phyloP scores from a whole-genome alignment of 2,797 vertebrate species.

The Eutrigla gurnardus region DNA sequence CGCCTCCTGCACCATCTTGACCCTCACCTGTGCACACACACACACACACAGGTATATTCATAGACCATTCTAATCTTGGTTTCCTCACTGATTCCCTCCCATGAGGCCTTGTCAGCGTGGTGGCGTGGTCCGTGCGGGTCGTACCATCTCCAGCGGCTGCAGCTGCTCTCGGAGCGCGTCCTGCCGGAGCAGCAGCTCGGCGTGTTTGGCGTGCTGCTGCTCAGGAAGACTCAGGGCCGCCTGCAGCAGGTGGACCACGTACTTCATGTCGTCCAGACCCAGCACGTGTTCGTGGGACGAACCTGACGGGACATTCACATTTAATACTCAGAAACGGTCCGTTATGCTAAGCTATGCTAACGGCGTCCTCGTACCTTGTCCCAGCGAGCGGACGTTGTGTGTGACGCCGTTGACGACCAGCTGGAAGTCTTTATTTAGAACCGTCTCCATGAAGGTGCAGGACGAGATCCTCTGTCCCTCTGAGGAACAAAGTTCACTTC shows the following conservation, averaged over 20 bases:
- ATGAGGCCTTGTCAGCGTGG: too few relatives aligned
- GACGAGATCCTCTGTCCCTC: constrained; percentile 84
- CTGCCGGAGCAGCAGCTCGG: constrained; percentile 28
- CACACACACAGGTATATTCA: neutral
- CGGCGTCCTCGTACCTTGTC: constrained; percentile 36
- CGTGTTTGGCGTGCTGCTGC: constrained; percentile 34
- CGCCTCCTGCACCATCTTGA: constrained; percentile 71
- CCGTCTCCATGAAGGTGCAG: constrained; percentile 82
- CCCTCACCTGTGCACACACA: constrained; percentile 29
- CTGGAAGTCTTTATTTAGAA: constrained; percentile 86
- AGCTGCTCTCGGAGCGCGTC: constrained; percentile 37
- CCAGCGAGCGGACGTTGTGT: constrained; percentile 76
- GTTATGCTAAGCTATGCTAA: neutral
- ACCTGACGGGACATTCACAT: constrained; percentile 13
- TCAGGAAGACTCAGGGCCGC: constrained; percentile 47
- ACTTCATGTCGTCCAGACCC: constrained; percentile 58
- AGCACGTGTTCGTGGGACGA: constrained; percentile 53
- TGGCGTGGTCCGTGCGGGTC: too few relatives aligned
- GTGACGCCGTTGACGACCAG: constrained; percentile 82
- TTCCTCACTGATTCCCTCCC: too few relatives aligned
- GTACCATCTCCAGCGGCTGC: constrained; percentile 52
- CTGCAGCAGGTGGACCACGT: constrained; percentile 57
- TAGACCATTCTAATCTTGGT: too few relatives aligned
- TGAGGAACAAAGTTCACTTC: constrained; percentile 46
- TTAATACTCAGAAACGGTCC: neutral